Evolutionary conservation across 2,797 vertebrate genomes (phyloP).

Genomic region (Malacoraja senta): DNA sequence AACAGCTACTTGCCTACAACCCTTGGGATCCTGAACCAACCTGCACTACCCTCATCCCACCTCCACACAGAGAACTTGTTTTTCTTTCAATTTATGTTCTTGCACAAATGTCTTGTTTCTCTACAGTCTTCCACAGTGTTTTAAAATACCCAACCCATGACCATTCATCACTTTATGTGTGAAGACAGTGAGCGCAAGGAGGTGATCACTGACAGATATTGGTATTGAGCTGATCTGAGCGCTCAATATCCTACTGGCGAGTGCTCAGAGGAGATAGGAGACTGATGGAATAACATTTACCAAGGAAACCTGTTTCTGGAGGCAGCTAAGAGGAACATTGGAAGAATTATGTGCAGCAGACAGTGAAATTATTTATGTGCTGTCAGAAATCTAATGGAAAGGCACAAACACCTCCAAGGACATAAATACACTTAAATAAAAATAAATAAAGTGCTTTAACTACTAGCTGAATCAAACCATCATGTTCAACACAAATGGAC

Average conservation of each 20-base stretch:
- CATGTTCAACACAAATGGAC: background rate
- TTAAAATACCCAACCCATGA: background rate
- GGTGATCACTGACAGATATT: too few species aligned
- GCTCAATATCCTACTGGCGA: background rate
- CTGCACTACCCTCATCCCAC: too few species aligned
- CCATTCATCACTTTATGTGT: background rate
- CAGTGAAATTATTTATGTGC: background rate
- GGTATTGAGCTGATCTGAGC: background rate
- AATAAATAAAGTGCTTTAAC: background rate
- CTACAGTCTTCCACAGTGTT: too few species aligned
- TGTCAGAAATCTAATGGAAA: conserved; percentile 2
- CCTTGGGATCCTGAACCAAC: too few species aligned
- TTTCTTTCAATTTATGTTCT: too few species aligned
- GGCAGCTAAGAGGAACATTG: background rate
- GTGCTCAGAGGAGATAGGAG: background rate
- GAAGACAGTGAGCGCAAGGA: background rate
- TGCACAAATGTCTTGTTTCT: too few species aligned
- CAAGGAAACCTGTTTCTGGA: background rate
- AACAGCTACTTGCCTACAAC: too few species aligned
- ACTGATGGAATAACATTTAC: background rate
- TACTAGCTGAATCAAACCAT: conserved; percentile 10
- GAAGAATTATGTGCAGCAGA: background rate
- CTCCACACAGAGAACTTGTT: too few species aligned
- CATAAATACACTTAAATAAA: background rate
- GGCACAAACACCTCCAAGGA: conserved; percentile 1